Base-by-base conservation (phyloP, 2,113 vertebrate species). In the Pterocles orientalis region DNA sequence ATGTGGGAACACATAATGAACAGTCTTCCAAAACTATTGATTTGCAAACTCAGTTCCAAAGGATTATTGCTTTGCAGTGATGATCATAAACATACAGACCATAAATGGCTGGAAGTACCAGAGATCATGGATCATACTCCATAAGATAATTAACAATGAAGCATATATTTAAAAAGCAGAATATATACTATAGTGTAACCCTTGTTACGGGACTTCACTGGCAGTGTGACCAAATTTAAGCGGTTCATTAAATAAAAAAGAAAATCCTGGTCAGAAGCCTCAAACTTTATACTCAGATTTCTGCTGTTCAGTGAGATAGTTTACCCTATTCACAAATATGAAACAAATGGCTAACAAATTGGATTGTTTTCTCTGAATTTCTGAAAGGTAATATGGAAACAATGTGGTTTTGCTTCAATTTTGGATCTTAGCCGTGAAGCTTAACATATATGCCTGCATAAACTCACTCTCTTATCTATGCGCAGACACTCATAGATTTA, bases 401-500 rank as follows among this genome's bases (percentile, higher is more conserved):
- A 1, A 25, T 16, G 5, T 13, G 24, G 13, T 5, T 72, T 72
- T 68, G 2, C 6, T 80, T 79, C 16, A 16, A 6, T n/a, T 84
- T 68, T n/a, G 19, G 19, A n/a, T 85, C 19, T 45, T 43, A 62
- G 3, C 7, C 12, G n/a, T 50, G 19, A 39, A 23, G 23, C 4
- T 48, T 57, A 39, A 39, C 23, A 29, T 28, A 25, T 7, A 50
- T 4, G 17, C 14, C 61, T 7, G 56, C 8, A 39, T 33, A n/a
- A 75, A 85, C 15, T 66, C 72, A 33, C 8, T 39, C 13, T 43
- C 10, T 58, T 19, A 61, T 50, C 13, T 7, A 56, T 21, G 24
- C 0, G 0, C 6, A n/a, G 33, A 31, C 29, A 43, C 2, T 43
- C 15, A 54, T 7, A 50, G 16, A 29, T 24, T 21, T 45, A 43